These are phyloP conservation scores for Lasiurus cinereus DNA, from an alignment of 2,113 vertebrate genomes.

Conservation along the genomic window DNA sequence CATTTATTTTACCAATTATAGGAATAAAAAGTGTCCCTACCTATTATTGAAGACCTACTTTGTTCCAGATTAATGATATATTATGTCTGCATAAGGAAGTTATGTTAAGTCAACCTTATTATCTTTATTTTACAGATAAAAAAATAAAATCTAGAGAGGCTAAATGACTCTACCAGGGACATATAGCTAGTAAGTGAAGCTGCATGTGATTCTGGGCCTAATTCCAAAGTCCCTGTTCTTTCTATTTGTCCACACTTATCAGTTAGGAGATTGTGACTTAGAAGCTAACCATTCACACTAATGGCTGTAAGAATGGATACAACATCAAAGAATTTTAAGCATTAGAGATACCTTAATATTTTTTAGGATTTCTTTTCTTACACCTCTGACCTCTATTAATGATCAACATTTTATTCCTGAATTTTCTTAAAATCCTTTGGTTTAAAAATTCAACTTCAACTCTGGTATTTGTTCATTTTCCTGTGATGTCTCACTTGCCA, in stretches of 20 bases:
- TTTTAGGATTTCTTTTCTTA: background rate
- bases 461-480: slow-evolving; percentile 4
- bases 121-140: background rate
- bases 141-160: background rate
- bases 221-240: background rate
- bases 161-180: background rate
- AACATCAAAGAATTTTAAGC: background rate
- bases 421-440: slow-evolving; percentile 2
- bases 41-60: background rate
- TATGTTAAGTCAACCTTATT: background rate
- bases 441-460: slow-evolving; percentile 13
- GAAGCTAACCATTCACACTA: slow-evolving; percentile 6
- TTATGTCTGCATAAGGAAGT: background rate
- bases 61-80: background rate
- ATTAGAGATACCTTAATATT: background rate
- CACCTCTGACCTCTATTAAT: background rate
- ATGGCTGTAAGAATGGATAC: background rate
- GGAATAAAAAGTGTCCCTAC: background rate
- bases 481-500: background rate
- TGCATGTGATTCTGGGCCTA: background rate
- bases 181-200: background rate
- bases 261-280: background rate
- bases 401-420: background rate
- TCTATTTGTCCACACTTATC: background rate
- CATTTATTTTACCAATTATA: slow-evolving; percentile 47